Percentiles rank a stretch among this genome's conserved stretches.
phyloP scores from a whole-genome alignment of 2,797 vertebrate genomes.

The Pipistrellus kuhlii region DNA sequence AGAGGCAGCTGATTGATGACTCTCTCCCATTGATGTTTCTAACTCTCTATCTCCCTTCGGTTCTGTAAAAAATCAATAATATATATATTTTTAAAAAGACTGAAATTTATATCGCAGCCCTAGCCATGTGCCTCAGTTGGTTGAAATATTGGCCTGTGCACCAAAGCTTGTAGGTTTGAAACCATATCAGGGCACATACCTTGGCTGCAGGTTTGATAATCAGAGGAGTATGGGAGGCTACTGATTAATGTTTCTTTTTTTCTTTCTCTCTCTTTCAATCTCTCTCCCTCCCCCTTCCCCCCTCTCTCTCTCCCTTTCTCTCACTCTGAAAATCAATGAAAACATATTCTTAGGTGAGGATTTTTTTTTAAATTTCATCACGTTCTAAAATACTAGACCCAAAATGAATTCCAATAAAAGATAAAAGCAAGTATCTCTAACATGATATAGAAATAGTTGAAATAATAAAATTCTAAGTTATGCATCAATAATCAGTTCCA shows the following conservation, averaged over 20 bases:
- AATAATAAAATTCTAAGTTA: not conserved
- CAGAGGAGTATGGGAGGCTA: not conserved
- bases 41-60: too few species aligned
- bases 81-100: not conserved
- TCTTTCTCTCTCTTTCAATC: not conserved
- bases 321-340: not conserved
- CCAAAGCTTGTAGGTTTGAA: not conserved
- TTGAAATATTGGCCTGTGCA: not conserved
- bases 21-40: too few species aligned
- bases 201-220: not conserved
- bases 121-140: not conserved
- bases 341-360: not conserved
- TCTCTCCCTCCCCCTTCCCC: not conserved
- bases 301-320: not conserved
- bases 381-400: not conserved
- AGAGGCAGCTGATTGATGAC: too few species aligned
- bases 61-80: too few species aligned
- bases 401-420: constrained; percentile 33
- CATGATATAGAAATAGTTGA: not conserved
- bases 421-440: not conserved
- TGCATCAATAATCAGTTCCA: not conserved
- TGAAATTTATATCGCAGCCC: not conserved
- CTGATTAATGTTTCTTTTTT: not conserved
- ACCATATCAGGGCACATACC: not conserved
- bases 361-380: not conserved